Evolutionary conservation across 2,113 vertebrate genomes (phyloP).

Genomic region (Oxygymnocypris stewartii): DNA sequence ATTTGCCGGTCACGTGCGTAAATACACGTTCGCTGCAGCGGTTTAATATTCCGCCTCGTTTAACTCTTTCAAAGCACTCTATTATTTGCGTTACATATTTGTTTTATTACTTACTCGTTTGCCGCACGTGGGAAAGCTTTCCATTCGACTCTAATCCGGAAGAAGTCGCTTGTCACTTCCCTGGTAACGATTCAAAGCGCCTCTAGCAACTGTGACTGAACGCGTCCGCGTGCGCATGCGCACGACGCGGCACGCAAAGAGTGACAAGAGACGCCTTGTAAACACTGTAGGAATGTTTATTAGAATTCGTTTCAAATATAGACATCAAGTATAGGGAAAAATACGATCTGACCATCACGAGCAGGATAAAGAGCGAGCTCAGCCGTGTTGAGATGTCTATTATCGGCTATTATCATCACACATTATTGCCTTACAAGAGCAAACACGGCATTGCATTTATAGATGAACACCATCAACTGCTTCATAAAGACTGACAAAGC

Average conservation of each 20-base stretch:
- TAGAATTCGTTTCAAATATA: slow-evolving; percentile 24
- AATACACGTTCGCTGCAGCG: neutral
- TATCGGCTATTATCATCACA: neutral
- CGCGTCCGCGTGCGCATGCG: neutral
- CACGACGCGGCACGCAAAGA: neutral
- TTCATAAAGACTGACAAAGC: slow-evolving; percentile 27
- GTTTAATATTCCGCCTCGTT: neutral
- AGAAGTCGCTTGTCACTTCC: slow-evolving; percentile 26
- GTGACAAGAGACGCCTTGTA: neutral
- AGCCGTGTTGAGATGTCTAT: slow-evolving; percentile 19
- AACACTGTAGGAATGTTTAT: slow-evolving; percentile 23
- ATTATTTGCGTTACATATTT: neutral
- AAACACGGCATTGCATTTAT: neutral
- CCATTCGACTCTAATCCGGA: slow-evolving; percentile 37
- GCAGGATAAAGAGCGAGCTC: neutral
- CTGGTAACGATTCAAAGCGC: neutral
- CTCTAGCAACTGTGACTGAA: neutral
- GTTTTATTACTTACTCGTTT: slow-evolving; percentile 19
- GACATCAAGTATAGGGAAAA: slow-evolving; percentile 9
- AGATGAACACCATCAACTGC: slow-evolving; percentile 20
- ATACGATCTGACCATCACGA: neutral
- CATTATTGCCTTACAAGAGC: slow-evolving; percentile 14
- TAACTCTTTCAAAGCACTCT: neutral
- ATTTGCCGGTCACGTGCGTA: neutral
- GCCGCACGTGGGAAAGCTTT: slow-evolving; percentile 38